phyloP scores from a whole-genome alignment of 23 tunicate species.

The Botrylloides violaceus region DNA sequence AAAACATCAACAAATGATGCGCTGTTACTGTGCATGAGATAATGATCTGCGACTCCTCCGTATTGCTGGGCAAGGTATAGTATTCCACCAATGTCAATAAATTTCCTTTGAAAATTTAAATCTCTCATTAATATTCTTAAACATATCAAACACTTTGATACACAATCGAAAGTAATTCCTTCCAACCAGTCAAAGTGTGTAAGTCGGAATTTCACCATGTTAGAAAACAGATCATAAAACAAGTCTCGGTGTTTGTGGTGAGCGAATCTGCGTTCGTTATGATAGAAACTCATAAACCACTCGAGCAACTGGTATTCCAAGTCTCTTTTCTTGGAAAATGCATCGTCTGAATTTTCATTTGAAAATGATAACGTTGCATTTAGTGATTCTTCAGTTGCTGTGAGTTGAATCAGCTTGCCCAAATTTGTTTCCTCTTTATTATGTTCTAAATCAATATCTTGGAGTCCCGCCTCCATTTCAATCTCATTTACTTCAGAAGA shows the following conservation, averaged over 20 bases:
- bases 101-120: conserved; percentile 33
- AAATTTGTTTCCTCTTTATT: not conserved
- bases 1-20: conserved; percentile 34
- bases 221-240: conserved; percentile 5
- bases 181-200: conserved; percentile 14
- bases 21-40: conserved; percentile 51
- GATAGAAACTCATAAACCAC: conserved; percentile 63
- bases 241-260: conserved; percentile 19
- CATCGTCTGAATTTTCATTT: not conserved
- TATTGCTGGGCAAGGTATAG: conserved; percentile 54
- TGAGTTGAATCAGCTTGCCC: conserved; percentile 1
- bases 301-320: conserved; percentile 37
- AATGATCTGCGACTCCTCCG: conserved; percentile 26
- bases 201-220: conserved; percentile 2
- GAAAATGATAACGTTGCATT: not conserved
- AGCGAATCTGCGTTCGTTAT: conserved; percentile 57
- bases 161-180: conserved; percentile 25
- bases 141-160: conserved; percentile 34
- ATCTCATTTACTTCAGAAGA: too few relatives aligned
- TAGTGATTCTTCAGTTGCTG: not conserved
- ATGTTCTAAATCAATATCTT: too few relatives aligned
- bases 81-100: conserved; percentile 25
- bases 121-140: conserved; percentile 75
- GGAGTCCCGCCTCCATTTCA: too few relatives aligned
- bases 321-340: not conserved